Evolutionary conservation across 2,113 vertebrate genomes (phyloP).

Genomic region (Marmota monax): DNA sequence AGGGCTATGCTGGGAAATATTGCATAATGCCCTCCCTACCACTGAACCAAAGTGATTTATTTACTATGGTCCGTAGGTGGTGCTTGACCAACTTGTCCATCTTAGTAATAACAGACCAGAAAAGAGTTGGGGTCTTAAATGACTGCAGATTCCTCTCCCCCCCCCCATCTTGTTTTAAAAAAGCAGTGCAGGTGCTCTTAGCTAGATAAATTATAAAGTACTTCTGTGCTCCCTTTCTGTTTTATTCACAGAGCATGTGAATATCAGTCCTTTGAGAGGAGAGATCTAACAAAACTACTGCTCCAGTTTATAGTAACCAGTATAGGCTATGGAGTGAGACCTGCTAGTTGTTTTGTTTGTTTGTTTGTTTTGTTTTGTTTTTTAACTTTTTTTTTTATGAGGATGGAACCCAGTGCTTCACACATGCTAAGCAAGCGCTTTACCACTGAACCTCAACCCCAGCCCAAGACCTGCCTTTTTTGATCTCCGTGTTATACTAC

Average conservation of each 20-base stretch:
- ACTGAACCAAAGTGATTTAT: constrained; percentile 78
- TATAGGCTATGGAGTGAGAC: neutral
- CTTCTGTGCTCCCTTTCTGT: constrained; percentile 69
- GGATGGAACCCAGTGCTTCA: too few species aligned
- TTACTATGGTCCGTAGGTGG: constrained; percentile 54
- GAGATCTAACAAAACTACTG: constrained; percentile 44
- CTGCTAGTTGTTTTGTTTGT: neutral
- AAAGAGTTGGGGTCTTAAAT: constrained; percentile 36
- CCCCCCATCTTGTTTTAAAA: neutral
- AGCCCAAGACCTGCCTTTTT: neutral
- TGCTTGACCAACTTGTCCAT: constrained; percentile 60
- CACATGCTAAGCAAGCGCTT: too few species aligned
- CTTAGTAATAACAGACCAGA: constrained; percentile 61
- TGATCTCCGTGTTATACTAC: neutral
- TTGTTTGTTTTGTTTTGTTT: neutral
- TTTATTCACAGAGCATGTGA: constrained; percentile 55
- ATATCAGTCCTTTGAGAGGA: constrained; percentile 49
- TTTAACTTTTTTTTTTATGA: too few species aligned
- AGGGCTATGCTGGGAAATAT: constrained; percentile 79
- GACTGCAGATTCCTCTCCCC: neutral
- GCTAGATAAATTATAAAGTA: constrained; percentile 62
- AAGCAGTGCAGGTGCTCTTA: constrained; percentile 69
- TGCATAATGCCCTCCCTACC: constrained; percentile 73
- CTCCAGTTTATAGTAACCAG: constrained; percentile 2
- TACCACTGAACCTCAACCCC: too few species aligned